A percentile compares a stretch with the other conserved stretches of the same genome.
phyloP scores from a whole-genome alignment of 2,888 invertebrate species.

The Leptinotarsa peninsularis region DNA sequence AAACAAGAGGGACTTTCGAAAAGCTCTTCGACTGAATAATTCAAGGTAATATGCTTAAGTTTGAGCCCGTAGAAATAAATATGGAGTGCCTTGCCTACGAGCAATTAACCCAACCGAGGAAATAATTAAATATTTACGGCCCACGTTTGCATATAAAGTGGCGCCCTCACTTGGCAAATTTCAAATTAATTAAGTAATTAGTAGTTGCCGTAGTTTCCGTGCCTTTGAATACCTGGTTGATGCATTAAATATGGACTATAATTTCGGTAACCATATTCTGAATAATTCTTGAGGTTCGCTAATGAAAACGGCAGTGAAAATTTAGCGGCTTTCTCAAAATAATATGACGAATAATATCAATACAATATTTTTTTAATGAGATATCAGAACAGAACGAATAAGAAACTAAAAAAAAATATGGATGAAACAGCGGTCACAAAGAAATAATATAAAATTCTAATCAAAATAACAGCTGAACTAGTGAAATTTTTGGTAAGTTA shows the following conservation, averaged over 20 bases:
- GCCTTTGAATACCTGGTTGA: constrained; percentile 16
- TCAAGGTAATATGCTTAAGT: constrained; percentile 41
- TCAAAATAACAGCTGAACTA: too few relatives aligned
- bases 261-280: background rate
- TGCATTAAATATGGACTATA: constrained; percentile 11
- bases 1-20: constrained; percentile 30
- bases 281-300: background rate
- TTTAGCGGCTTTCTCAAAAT: too few relatives aligned
- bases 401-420: too few relatives aligned
- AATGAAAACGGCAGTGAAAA: too few relatives aligned
- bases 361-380: too few relatives aligned
- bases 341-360: too few relatives aligned
- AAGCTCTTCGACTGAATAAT: constrained; percentile 33
- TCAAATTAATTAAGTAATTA: constrained; percentile 54
- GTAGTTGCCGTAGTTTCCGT: constrained; percentile 35
- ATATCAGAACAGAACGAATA: too few relatives aligned
- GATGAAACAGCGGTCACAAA: too few relatives aligned
- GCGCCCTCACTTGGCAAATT: constrained; percentile 44
- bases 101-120: constrained; percentile 55
- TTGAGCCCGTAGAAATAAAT: constrained; percentile 42
- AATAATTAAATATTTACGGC: constrained; percentile 56
- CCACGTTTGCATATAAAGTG: constrained; percentile 54
- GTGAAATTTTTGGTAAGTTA: too few relatives aligned
- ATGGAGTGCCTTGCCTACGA: constrained; percentile 44
- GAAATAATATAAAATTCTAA: too few relatives aligned